A percentile compares a stretch with the other conserved stretches of the same genome.
These are phyloP conservation scores for Ophraella communa DNA, from an alignment of 2,888 invertebrate genomes.

Conservation along the genomic window DNA sequence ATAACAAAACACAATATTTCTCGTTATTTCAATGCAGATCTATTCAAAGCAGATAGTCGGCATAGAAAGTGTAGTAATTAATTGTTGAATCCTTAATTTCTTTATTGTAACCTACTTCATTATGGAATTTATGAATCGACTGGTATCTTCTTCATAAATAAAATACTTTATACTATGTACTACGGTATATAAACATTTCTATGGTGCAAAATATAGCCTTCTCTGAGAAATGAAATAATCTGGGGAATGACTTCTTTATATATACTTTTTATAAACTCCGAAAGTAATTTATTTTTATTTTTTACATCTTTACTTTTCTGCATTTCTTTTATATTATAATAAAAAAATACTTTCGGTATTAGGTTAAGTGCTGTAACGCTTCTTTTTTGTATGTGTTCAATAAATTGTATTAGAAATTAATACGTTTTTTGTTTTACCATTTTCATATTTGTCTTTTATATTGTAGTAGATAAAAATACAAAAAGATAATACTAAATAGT, in stretches of 20 bases:
- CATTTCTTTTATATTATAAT: constrained; percentile 24
- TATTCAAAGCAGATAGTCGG: too few species aligned
- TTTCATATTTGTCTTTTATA: background rate
- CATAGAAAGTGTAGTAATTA: too few species aligned
- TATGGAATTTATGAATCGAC: too few species aligned
- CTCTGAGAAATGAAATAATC: background rate
- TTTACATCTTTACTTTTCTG: constrained; percentile 30
- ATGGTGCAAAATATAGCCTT: too few species aligned
- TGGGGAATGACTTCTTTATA: constrained; percentile 5
- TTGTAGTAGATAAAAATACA: background rate
- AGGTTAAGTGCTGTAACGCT: constrained; percentile 38
- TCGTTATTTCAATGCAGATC: too few species aligned
- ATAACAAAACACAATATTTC: too few species aligned
- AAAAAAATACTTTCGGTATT: constrained; percentile 26
- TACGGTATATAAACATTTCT: background rate
- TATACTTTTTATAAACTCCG: constrained; percentile 9
- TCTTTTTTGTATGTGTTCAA: constrained; percentile 44
- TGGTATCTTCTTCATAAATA: too few species aligned
- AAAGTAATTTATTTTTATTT: constrained; percentile 24
- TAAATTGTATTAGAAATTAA: constrained; percentile 38
- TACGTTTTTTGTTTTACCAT: constrained; percentile 41
- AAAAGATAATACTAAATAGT: background rate
- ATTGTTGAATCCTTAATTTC: too few species aligned
- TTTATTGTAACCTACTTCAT: too few species aligned
- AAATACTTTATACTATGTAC: too few species aligned